Evolutionary conservation across 2,888 invertebrate genomes (phyloP).

Genomic region (Philereme transversata): DNA sequence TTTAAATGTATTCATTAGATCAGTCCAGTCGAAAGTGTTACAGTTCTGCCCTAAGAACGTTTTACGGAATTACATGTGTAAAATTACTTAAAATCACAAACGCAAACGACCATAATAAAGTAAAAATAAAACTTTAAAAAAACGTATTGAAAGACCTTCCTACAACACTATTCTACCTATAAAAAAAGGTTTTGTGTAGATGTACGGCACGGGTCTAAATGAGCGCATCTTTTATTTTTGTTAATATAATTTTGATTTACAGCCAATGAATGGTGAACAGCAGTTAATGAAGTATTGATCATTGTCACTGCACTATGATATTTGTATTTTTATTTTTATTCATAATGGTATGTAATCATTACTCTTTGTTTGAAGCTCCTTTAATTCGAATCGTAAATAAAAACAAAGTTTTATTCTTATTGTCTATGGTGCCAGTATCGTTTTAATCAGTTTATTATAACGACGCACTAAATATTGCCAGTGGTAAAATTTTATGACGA

Average conservation of each 20-base stretch:
- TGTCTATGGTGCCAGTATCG: conserved; percentile 29
- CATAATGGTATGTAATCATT: conserved; percentile 51
- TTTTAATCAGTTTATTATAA: conserved; percentile 36
- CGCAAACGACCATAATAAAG: too few species aligned
- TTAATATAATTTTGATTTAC: conserved; percentile 64
- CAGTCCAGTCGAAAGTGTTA: too few species aligned
- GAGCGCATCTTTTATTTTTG: conserved; percentile 67
- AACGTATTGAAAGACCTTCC: too few species aligned
- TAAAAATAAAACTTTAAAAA: too few species aligned
- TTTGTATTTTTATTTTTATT: conserved; percentile 44
- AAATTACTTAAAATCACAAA: too few species aligned
- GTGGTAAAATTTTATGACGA: conserved; percentile 34
- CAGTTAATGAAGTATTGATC: conserved; percentile 73
- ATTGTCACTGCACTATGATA: conserved; percentile 62
- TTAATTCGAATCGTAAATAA: conserved; percentile 40
- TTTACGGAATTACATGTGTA: too few species aligned
- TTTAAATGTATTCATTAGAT: too few species aligned
- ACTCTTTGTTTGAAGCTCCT: conserved; percentile 49
- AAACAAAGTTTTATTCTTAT: conserved; percentile 27
- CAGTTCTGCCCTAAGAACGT: too few species aligned
- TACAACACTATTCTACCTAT: too few species aligned
- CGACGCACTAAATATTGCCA: conserved; percentile 33
- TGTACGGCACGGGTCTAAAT: conserved; percentile 67
- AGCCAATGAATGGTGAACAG: conserved; percentile 69
- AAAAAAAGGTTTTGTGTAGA: conserved; percentile 12